Conservation (phyloP, 2,797 vertebrate genomes). For the Sebastes matsubarae region DNA sequence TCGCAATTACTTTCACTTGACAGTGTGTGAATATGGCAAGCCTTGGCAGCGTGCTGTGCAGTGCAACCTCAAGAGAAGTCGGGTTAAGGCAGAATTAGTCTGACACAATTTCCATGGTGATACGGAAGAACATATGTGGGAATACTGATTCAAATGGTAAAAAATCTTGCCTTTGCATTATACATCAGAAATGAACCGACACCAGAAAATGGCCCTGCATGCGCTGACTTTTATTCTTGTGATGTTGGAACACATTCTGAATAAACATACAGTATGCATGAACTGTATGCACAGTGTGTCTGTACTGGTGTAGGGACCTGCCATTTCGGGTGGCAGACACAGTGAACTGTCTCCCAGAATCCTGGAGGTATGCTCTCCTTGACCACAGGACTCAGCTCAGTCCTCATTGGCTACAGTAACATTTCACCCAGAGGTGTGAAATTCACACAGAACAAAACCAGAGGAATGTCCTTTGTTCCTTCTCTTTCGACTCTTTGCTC, state of each 20-base stretch:
- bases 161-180: neutral
- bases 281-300: neutral
- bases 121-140: neutral
- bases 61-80: conserved; percentile 14
- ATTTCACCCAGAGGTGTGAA: no score
- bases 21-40: conserved; percentile 11
- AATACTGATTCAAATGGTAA: neutral
- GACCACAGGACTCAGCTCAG: no score
- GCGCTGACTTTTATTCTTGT: neutral
- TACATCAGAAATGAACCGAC: neutral
- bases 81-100: conserved; percentile 34
- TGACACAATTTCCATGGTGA: conserved; percentile 28
- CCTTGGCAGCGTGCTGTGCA: conserved; percentile 11
- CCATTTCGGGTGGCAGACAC: no score
- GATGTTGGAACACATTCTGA: neutral
- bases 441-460: no score
- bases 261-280: neutral
- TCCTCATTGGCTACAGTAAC: no score
- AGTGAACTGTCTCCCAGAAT: no score
- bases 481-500: no score
- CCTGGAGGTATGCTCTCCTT: no score
- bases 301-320: no score
- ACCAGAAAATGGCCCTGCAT: neutral
- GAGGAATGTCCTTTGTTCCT: no score
- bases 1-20: conserved; percentile 28